Evolutionary conservation across 2,113 vertebrate species (phyloP).

Genomic region (Typhlomys cinereus): DNA sequence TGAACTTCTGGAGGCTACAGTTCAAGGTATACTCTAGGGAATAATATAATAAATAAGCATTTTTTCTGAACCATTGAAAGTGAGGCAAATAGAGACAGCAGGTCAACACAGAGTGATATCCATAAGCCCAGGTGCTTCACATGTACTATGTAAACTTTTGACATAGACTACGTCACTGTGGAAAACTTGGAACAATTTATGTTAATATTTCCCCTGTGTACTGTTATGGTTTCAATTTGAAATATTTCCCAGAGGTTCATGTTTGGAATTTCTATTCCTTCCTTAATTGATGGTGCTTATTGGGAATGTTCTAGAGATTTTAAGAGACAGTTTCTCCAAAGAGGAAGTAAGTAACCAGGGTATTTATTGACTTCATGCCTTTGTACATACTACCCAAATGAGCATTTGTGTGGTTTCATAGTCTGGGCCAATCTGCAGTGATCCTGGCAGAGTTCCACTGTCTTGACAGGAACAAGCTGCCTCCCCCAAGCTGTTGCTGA

Average conservation of each 20-base stretch:
- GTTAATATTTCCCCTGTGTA: no score
- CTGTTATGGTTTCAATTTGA: no score
- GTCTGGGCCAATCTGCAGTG: no score
- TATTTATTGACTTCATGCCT: no score
- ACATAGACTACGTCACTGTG: not conserved
- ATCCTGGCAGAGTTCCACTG: not conserved
- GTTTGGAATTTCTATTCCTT: no score
- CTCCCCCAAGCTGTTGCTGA: not conserved
- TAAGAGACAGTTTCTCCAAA: no score
- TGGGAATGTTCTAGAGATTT: no score
- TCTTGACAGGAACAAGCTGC: not conserved
- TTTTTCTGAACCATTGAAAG: not conserved
- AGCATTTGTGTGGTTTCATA: not conserved
- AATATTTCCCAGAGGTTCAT: no score
- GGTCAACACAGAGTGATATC: not conserved
- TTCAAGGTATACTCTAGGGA: not conserved
- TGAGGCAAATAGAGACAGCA: not conserved
- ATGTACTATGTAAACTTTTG: not conserved
- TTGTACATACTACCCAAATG: not conserved
- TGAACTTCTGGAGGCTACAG: not conserved
- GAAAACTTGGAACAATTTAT: not conserved
- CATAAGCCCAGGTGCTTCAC: not conserved
- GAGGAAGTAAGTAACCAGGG: no score
- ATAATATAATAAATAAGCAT: not conserved
- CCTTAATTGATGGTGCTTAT: no score